phyloP scores from a whole-genome alignment of 1,140 invertebrate species.

The Aphelenchoides avenae region DNA sequence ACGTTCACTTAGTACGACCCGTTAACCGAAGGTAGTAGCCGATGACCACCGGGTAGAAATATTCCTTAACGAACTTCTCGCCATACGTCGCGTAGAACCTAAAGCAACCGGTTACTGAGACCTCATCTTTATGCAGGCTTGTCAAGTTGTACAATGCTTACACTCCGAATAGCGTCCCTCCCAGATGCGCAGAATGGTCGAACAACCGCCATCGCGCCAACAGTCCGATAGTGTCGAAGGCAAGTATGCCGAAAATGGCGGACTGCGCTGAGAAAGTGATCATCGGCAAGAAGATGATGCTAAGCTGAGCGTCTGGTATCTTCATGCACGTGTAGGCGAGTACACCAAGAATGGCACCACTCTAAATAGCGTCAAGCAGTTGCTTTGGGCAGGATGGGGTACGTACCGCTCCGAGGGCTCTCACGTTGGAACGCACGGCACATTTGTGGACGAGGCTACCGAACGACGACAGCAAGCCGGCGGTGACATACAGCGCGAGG shows the following conservation, averaged over 20 bases:
- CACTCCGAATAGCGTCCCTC: constrained; percentile 77
- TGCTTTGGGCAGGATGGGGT: neutral
- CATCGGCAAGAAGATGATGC: constrained; percentile 82
- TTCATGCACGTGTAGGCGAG: constrained; percentile 79
- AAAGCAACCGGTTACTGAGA: no score
- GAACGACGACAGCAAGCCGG: constrained; percentile 77
- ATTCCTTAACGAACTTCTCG: no score
- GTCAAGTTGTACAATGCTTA: no score
- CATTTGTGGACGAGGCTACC: constrained; percentile 77
- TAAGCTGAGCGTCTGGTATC: constrained; percentile 77
- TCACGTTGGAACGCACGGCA: constrained; percentile 66
- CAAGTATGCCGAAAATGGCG: constrained; percentile 80
- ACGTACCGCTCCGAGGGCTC: constrained; percentile 82
- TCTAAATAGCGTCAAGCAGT: constrained; percentile 65
- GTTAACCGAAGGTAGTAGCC: no score
- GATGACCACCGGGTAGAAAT: no score
- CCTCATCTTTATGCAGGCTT: no score
- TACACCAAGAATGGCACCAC: constrained; percentile 84
- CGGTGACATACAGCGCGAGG: constrained; percentile 79
- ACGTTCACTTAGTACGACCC: no score
- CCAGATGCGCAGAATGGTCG: constrained; percentile 95
- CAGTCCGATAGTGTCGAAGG: constrained; percentile 75
- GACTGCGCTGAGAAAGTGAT: constrained; percentile 78
- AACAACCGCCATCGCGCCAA: constrained; percentile 82
- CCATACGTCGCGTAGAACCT: no score